Conservation (phyloP, 30 jellyfish, hydroid and myxozoan species). For the Aurelia sp. region DNA sequence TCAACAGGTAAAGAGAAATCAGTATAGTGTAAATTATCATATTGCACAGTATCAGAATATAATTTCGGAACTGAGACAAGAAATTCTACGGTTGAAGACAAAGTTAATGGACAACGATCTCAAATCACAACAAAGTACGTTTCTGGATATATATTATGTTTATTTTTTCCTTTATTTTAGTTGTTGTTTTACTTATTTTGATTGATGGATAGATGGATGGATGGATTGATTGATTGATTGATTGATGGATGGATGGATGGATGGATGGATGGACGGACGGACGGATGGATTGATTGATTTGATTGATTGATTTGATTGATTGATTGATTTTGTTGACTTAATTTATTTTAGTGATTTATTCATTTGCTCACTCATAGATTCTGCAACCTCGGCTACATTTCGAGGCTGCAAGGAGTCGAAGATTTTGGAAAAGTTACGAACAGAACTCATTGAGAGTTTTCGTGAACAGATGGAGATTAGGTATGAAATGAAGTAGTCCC, state of each 20-base stretch:
- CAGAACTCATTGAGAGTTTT: conserved; percentile 79
- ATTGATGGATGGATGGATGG: too few relatives aligned
- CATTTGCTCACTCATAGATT: conserved; percentile 13
- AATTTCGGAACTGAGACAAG: conserved; percentile 96
- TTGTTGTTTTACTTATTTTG: too few relatives aligned
- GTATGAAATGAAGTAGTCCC: conserved; percentile 17
- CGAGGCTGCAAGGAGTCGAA: conserved; percentile 83
- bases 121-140: conserved; percentile 50
- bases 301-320: too few relatives aligned
- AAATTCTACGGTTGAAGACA: conserved; percentile 82
- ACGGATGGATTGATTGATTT: too few relatives aligned
- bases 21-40: conserved; percentile 94
- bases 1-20: conserved; percentile 87
- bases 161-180: too few relatives aligned
- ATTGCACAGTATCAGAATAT: conserved; percentile 96
- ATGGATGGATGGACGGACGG: too few relatives aligned
- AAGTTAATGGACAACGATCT: conserved; percentile 81
- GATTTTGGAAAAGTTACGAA: conserved; percentile 68
- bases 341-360: background rate
- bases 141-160: too few relatives aligned
- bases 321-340: too few relatives aligned
- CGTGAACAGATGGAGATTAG: conserved; percentile 93
- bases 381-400: conserved; percentile 66
- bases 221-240: too few relatives aligned
- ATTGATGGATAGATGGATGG: too few relatives aligned